Percentiles rank a stretch among this genome's conserved stretches.
Evolutionary conservation across 2,888 invertebrate species (phyloP).

Genomic region (Ferdinandea cuprea): DNA sequence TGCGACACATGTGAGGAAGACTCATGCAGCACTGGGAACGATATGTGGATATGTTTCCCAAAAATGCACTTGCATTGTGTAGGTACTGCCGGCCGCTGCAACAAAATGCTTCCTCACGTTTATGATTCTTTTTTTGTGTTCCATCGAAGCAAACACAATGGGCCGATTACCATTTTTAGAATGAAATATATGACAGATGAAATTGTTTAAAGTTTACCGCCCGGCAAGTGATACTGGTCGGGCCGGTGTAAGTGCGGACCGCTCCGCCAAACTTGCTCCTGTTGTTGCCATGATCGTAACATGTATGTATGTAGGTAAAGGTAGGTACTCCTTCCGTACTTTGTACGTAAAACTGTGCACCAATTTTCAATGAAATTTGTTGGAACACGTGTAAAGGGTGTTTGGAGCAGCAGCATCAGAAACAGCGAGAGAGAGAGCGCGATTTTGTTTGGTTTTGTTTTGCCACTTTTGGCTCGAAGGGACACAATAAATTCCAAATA

Average conservation of each 20-base stretch:
- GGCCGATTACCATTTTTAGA: constrained; percentile 73
- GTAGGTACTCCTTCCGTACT: not conserved
- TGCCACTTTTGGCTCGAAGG: constrained; percentile 44
- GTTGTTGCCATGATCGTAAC: not conserved
- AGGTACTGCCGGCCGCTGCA: too few relatives aligned
- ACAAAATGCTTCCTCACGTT: constrained; percentile 67
- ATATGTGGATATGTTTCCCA: constrained; percentile 67
- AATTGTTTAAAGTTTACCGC: constrained; percentile 72
- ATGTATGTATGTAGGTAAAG: too few relatives aligned
- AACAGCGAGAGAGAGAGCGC: not conserved
- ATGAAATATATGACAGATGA: constrained; percentile 75
- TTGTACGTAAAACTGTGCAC: constrained; percentile 15
- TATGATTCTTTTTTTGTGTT: constrained; percentile 68
- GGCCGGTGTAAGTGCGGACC: constrained; percentile 9
- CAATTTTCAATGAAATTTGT: constrained; percentile 71
- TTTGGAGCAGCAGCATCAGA: constrained; percentile 2
- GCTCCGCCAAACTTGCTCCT: constrained; percentile 6
- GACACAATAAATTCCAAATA: constrained; percentile 68
- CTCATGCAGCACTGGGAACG: constrained; percentile 64
- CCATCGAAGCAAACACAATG: constrained; percentile 57
- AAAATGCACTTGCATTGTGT: constrained; percentile 40
- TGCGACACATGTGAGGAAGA: constrained; percentile 17
- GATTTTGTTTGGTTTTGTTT: constrained; percentile 6
- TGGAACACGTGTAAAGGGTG: constrained; percentile 62
- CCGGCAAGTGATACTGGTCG: constrained; percentile 32